A percentile compares a stretch with the other conserved stretches of the same genome.
Evolutionary conservation across 1,140 invertebrate species (phyloP).

Genomic region (Orius laevigatus): DNA sequence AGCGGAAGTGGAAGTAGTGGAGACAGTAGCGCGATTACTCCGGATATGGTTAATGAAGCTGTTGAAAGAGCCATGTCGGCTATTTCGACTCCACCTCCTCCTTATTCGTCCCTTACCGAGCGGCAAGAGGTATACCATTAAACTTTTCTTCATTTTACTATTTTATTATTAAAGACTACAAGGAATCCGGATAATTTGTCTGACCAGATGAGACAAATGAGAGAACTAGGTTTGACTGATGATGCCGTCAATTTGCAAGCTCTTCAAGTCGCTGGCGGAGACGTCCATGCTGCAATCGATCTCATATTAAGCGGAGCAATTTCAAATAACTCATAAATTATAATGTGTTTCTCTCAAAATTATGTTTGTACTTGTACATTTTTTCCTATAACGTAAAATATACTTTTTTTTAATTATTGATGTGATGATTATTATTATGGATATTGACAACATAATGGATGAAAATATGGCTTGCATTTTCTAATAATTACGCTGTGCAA

Average conservation of each 20-base stretch:
- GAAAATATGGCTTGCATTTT: too few species aligned
- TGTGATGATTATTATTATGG: too few species aligned
- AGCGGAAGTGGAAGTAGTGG: constrained; percentile 10
- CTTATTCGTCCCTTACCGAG: constrained; percentile 15
- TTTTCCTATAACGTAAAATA: too few species aligned
- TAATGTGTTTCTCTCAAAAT: too few species aligned
- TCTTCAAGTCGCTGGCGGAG: constrained; percentile 60
- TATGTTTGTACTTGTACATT: too few species aligned
- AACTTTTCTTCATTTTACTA: background rate
- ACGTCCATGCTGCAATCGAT: constrained; percentile 77
- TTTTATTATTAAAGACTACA: background rate
- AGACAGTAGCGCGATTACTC: constrained; percentile 30
- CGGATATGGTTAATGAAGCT: constrained; percentile 38
- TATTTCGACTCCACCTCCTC: constrained; percentile 18
- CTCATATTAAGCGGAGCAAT: constrained; percentile 40
- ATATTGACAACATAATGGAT: too few species aligned
- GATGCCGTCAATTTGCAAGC: constrained; percentile 71
- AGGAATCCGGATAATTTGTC: background rate
- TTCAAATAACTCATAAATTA: constrained; percentile 10
- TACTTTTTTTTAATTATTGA: too few species aligned
- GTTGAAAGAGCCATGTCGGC: constrained; percentile 37
- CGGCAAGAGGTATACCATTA: background rate
- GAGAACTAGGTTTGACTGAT: constrained; percentile 74
- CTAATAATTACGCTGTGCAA: too few species aligned
- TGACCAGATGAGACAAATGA: constrained; percentile 63